phyloP scores from a whole-genome alignment of 2,113 vertebrate species.

The Atlantisia rogersi region DNA sequence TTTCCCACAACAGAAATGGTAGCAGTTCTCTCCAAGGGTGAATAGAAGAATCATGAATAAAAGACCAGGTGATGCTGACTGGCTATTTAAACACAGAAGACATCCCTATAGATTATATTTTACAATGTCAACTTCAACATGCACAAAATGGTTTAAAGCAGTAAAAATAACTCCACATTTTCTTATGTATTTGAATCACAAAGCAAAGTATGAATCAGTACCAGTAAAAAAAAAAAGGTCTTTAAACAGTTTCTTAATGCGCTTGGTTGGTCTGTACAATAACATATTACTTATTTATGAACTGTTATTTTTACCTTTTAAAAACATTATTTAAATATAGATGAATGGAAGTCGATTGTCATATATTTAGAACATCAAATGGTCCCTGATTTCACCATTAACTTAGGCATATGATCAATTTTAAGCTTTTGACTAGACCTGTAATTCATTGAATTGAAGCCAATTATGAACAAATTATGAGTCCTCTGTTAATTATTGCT shows the following conservation, averaged over 20 bases:
- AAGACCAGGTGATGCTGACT: not conserved
- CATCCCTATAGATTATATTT: not conserved
- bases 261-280: not conserved
- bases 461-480: not conserved
- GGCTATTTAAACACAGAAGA: not conserved
- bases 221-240: not conserved
- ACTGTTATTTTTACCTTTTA: not conserved
- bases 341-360: not conserved
- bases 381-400: not conserved
- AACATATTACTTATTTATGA: not conserved
- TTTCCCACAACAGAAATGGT: not conserved
- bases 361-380: not conserved
- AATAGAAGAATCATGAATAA: not conserved
- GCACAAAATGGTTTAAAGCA: not conserved
- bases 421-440: not conserved
- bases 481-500: not conserved
- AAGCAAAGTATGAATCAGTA: not conserved
- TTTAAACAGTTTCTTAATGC: not conserved
- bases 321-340: conserved; percentile 13
- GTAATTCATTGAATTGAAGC: not conserved
- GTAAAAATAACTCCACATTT: not conserved
- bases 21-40: not conserved
- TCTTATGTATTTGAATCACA: not conserved
- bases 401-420: not conserved
- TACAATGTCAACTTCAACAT: not conserved